Conservation (phyloP, 23 tunicate species). For the Ascidia mentula region DNA sequence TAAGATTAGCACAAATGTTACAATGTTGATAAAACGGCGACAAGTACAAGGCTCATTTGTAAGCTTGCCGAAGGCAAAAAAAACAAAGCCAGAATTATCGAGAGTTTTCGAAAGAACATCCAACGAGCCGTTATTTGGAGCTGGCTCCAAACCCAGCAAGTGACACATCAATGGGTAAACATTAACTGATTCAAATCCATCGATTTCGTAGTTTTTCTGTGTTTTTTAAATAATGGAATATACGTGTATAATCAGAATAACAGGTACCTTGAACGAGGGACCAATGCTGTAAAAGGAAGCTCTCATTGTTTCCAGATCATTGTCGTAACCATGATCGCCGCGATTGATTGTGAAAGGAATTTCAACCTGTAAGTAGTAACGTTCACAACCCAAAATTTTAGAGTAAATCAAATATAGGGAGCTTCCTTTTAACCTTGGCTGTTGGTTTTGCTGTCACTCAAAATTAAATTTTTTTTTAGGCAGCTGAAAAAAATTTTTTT, state of each 20-base stretch:
- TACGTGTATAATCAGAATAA: too few relatives aligned
- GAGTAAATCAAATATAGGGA: too few relatives aligned
- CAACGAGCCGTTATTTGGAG: slow-evolving; percentile 89
- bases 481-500: too few relatives aligned
- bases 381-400: too few relatives aligned
- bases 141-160: slow-evolving; percentile 78
- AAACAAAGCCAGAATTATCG: not conserved
- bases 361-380: not conserved
- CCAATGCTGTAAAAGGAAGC: slow-evolving; percentile 69
- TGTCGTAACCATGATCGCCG: slow-evolving; percentile 94
- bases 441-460: too few relatives aligned
- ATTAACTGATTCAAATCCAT: slow-evolving; percentile 67
- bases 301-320: slow-evolving; percentile 62
- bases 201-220: slow-evolving; percentile 49
- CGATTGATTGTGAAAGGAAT: slow-evolving; percentile 24
- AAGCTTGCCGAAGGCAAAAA: not conserved
- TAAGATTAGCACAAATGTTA: too few relatives aligned
- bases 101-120: slow-evolving; percentile 41
- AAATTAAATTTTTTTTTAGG: too few relatives aligned
- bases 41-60: not conserved
- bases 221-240: too few relatives aligned
- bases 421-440: too few relatives aligned
- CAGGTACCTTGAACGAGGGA: slow-evolving; percentile 85
- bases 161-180: slow-evolving; percentile 89
- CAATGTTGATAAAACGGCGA: not conserved